Evolutionary conservation across 2,888 invertebrate genomes (phyloP).

Genomic region (Drosophila ochracea): DNA sequence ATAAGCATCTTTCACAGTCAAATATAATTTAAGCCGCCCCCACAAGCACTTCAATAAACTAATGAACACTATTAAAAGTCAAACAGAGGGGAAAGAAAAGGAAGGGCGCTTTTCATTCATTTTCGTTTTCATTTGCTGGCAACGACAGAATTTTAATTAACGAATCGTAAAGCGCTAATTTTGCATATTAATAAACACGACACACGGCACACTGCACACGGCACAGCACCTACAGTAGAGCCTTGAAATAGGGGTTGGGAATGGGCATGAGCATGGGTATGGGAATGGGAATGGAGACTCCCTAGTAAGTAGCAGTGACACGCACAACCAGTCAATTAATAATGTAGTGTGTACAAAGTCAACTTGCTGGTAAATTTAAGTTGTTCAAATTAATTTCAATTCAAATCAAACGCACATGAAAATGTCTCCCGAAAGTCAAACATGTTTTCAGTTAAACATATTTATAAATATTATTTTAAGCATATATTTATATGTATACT

Average conservation of each 20-base stretch:
- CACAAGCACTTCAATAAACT: conserved; percentile 42
- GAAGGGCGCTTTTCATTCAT: conserved; percentile 4
- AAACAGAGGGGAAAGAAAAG: background rate
- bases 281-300: background rate
- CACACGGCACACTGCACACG: conserved; percentile 31
- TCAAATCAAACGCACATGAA: conserved; percentile 38
- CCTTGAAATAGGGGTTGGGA: background rate
- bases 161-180: conserved; percentile 76
- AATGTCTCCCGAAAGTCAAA: background rate
- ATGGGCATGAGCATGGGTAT: background rate
- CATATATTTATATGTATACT: background rate
- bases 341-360: conserved; percentile 38
- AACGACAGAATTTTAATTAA: conserved; percentile 76
- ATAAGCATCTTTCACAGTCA: conserved; percentile 35
- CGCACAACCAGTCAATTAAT: conserved; percentile 69
- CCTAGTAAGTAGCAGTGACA: conserved; percentile 28
- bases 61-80: conserved; percentile 55
- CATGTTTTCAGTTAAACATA: background rate
- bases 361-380: conserved; percentile 56
- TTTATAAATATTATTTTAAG: background rate
- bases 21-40: conserved; percentile 33
- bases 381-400: conserved; percentile 72
- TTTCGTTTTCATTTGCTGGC: conserved; percentile 11
- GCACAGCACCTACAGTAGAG: conserved; percentile 27
- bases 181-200: conserved; percentile 78